Conservation (phyloP, 2,113 vertebrate genomes). For the Climacteris rufus region DNA sequence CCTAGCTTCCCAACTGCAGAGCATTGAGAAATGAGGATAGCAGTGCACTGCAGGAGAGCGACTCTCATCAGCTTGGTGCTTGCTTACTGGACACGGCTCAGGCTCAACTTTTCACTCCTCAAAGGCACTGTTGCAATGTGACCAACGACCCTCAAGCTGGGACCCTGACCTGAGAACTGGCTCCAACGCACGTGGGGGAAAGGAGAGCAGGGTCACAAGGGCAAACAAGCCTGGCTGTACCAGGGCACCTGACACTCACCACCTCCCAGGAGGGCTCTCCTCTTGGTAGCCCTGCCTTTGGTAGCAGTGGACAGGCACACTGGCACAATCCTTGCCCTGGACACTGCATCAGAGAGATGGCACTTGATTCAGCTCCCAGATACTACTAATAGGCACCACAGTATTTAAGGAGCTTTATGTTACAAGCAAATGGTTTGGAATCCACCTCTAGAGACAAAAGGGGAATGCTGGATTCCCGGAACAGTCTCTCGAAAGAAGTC, state of each 20-base stretch:
- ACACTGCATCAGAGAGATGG: not conserved
- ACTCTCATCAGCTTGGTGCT: conserved; percentile 30
- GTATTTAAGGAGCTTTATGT: not conserved
- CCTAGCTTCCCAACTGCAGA: conserved; percentile 54
- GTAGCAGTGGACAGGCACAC: not conserved
- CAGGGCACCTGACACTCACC: not conserved
- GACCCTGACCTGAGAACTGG: conserved; percentile 8
- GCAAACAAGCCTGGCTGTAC: not conserved
- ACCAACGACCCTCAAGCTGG: not conserved
- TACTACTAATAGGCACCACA: not conserved
- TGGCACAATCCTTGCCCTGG: not conserved
- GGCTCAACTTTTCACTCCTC: conserved; percentile 3
- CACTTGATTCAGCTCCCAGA: not conserved
- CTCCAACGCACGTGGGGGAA: not conserved
- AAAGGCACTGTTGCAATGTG: not conserved
- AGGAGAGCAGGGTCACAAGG: not conserved
- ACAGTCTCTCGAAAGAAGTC: not conserved
- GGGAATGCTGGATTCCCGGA: not conserved
- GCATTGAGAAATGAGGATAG: conserved; percentile 49
- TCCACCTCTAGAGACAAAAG: not conserved
- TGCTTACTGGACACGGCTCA: conserved; percentile 6
- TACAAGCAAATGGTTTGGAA: not conserved
- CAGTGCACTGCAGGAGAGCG: conserved; percentile 43
- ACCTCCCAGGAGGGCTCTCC: not conserved
- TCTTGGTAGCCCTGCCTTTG: not conserved